Conservation (phyloP, 1,140 invertebrate species). For the Brachionus koreanus region DNA sequence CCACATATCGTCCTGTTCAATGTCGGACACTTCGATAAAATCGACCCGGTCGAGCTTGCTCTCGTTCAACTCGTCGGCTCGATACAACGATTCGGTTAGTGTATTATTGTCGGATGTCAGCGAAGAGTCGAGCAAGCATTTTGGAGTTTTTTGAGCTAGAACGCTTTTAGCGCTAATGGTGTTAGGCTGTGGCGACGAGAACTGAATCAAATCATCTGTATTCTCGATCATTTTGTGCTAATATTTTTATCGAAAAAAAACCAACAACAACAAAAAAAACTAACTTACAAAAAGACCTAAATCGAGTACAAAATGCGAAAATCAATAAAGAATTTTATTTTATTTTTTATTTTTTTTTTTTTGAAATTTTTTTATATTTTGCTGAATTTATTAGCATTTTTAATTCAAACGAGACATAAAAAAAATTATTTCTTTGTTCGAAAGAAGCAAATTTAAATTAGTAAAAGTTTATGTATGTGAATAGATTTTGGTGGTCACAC, state of each 20-base stretch:
- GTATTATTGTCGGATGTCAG: not conserved
- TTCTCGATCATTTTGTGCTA: conserved; percentile 15
- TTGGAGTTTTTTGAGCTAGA: not conserved
- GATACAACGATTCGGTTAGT: not conserved
- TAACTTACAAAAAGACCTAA: not conserved
- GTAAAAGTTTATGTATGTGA: not conserved
- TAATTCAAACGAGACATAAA: conserved; percentile 8
- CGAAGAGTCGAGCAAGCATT: not conserved
- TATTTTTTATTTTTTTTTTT: not conserved
- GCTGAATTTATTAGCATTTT: conserved; percentile 24
- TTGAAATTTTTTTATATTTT: not conserved
- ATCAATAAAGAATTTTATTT: conserved; percentile 28
- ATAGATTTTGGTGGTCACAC: not conserved
- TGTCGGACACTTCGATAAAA: not conserved
- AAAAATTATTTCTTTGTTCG: not conserved
- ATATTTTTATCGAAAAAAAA: no score
- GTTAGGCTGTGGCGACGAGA: conserved; percentile 7
- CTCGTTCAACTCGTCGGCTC: not conserved
- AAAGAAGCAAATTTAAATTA: conserved; percentile 14
- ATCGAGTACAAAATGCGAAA: not conserved
- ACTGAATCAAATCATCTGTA: conserved; percentile 27
- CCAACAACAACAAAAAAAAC: not conserved
- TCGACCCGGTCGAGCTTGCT: not conserved
- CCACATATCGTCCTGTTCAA: conserved; percentile 4
- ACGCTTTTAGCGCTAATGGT: not conserved